Percentiles rank a stretch among this genome's conserved stretches.
Conservation (phyloP, 2,888 invertebrate species). For the Melanchra persicariae region DNA sequence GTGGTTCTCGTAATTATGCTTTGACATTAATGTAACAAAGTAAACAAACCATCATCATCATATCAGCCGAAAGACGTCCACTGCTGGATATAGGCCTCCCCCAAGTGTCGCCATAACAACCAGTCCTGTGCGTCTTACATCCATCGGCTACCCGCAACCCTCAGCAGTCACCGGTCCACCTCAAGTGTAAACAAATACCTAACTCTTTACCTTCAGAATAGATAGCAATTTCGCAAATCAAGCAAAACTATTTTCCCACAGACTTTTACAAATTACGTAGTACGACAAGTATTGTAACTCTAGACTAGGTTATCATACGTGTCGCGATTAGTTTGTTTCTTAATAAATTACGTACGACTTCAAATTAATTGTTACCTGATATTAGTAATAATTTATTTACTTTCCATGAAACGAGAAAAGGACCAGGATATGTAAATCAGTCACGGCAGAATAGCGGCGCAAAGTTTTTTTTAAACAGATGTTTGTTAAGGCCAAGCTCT, state of each 20-base stretch:
- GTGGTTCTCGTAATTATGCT: no score
- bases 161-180: no score
- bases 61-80: no score
- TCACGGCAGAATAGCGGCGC: constrained; percentile 4
- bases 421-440: constrained; percentile 47
- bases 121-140: no score
- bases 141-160: no score
- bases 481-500: constrained; percentile 51
- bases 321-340: constrained; percentile 1
- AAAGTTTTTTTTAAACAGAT: constrained; percentile 27
- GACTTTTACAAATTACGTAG: constrained; percentile 44
- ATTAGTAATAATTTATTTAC: constrained; percentile 28
- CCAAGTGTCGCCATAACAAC: no score
- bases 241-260: constrained; percentile 7
- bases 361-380: constrained; percentile 54
- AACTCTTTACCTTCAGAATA: no score
- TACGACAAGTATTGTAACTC: not conserved
- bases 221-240: not conserved
- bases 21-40: no score
- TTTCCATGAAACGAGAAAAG: constrained; percentile 36
- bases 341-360: constrained; percentile 35
- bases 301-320: constrained; percentile 13
- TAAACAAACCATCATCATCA: no score
- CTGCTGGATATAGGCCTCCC: no score
- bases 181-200: no score